Percentiles rank a stretch among this genome's conserved stretches.
Conservation (phyloP, 2,113 vertebrate species). For the Cyanoramphus novaezelandiae region DNA sequence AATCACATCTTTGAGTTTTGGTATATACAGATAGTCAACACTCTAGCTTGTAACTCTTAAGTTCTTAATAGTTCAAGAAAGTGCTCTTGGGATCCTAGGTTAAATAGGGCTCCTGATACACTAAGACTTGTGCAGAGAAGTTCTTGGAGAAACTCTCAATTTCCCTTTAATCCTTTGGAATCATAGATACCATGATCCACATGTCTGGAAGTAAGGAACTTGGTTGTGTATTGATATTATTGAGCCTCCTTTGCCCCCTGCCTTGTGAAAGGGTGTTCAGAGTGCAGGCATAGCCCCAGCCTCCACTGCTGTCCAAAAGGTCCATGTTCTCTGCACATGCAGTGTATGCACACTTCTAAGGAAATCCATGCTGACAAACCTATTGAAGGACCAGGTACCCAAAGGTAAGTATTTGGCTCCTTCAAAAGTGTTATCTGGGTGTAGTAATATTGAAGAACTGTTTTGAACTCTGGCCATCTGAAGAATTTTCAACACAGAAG, state of each 20-base stretch:
- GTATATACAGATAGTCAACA: not conserved
- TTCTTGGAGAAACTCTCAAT: not conserved
- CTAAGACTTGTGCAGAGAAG: not conserved
- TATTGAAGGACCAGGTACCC: not conserved
- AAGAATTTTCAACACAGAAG: not conserved
- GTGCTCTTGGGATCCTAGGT: not conserved
- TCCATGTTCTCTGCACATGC: not conserved
- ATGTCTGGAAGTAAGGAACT: not conserved
- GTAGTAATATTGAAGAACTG: not conserved
- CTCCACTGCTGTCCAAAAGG: not conserved
- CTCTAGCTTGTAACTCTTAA: not conserved
- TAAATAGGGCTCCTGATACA: not conserved
- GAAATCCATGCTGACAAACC: not conserved
- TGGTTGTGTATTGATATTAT: not conserved
- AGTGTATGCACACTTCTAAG: not conserved
- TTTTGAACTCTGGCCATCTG: not conserved
- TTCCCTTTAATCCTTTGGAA: not conserved
- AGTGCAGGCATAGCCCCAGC: not conserved
- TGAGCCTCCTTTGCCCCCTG: not conserved
- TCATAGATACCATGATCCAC: not conserved
- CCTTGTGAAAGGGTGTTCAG: not conserved
- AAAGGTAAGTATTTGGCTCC: not conserved
- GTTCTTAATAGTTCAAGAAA: not conserved
- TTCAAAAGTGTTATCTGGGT: not conserved
- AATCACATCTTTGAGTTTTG: not conserved